phyloP scores from a whole-genome alignment of 2,888 invertebrate species.

The Caenorhabditis sulstoni region DNA sequence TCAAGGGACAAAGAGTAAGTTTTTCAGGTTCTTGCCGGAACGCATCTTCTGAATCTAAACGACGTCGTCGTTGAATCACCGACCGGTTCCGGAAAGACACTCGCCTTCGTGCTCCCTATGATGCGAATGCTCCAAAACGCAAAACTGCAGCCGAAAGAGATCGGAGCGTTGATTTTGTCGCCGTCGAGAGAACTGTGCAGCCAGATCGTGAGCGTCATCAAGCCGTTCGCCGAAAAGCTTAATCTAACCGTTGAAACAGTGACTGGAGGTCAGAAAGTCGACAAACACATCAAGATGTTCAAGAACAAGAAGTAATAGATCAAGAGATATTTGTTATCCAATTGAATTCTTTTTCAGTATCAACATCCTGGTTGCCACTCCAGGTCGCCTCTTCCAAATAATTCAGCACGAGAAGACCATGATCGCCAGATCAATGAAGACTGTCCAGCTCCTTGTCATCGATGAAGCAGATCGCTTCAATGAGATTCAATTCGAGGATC shows the following conservation, averaged over 20 bases:
- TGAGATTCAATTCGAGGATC: slow-evolving; percentile 91
- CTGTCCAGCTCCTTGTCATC: slow-evolving; percentile 87
- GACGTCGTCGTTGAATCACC: slow-evolving; percentile 99
- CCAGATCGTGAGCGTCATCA: slow-evolving; percentile 86
- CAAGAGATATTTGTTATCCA: too few relatives aligned
- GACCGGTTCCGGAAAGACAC: slow-evolving; percentile 97
- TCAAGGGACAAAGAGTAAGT: too few relatives aligned
- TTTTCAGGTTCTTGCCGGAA: slow-evolving; percentile 67
- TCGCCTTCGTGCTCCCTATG: slow-evolving; percentile 94
- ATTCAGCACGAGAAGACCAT: slow-evolving; percentile 69
- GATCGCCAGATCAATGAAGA: slow-evolving; percentile 47
- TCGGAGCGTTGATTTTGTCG: slow-evolving; percentile 92
- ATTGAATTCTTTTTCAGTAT: slow-evolving; percentile 81
- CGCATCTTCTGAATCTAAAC: slow-evolving; percentile 86
- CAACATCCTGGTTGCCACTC: slow-evolving; percentile 94
- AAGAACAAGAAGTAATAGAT: slow-evolving; percentile 71
- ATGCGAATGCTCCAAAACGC: slow-evolving; percentile 86
- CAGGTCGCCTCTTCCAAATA: slow-evolving; percentile 93
- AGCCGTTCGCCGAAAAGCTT: slow-evolving; percentile 64
- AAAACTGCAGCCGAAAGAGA: slow-evolving; percentile 79
- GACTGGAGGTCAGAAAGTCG: slow-evolving; percentile 81
- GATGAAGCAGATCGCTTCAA: slow-evolving; percentile 97
- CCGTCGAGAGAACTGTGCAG: slow-evolving; percentile 95
- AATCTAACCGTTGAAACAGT: slow-evolving; percentile 61
- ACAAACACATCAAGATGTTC: slow-evolving; percentile 66